Percentiles rank a stretch among this genome's conserved stretches.
These are phyloP conservation scores for Eristalis intricaria DNA, from an alignment of 2,888 invertebrate genomes.

Conservation along the genomic window DNA sequence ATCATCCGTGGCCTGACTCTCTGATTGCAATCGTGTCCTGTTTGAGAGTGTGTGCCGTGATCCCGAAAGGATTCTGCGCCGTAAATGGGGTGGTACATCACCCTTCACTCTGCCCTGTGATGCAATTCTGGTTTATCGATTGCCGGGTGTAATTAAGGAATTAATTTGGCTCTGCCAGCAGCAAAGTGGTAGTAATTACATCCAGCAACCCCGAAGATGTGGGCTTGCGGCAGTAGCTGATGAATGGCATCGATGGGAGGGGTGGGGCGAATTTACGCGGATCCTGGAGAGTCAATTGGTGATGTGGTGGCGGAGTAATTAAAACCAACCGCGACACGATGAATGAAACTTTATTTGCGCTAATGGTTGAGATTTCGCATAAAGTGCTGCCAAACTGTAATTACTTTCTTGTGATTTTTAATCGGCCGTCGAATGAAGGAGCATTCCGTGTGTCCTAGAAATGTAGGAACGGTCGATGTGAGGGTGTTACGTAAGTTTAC, in stretches of 20 bases:
- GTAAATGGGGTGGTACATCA: constrained; percentile 41
- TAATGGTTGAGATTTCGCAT: constrained; percentile 67
- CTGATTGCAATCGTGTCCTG: constrained; percentile 58
- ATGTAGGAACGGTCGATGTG: not conserved
- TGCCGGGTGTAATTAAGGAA: constrained; percentile 61
- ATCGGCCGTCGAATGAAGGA: not conserved
- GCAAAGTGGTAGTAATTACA: constrained; percentile 62
- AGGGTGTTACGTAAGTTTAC: not conserved
- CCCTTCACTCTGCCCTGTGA: constrained; percentile 6
- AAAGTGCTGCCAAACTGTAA: constrained; percentile 48
- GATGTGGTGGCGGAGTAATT: constrained; percentile 49
- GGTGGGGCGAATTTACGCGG: not conserved
- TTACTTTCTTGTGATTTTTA: constrained; percentile 45
- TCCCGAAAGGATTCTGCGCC: constrained; percentile 67
- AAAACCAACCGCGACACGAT: constrained; percentile 68
- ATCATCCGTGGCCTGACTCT: constrained; percentile 30
- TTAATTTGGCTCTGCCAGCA: constrained; percentile 58
- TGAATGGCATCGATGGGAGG: not conserved
- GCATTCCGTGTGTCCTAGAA: not conserved
- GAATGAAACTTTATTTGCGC: constrained; percentile 67
- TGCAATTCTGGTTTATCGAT: constrained; percentile 58
- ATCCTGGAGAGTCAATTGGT: constrained; percentile 53
- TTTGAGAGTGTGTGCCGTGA: constrained; percentile 20
- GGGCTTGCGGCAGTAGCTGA: not conserved
- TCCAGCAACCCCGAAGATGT: constrained; percentile 1